Evolutionary conservation across 2,888 invertebrate genomes (phyloP), one percentile per base, ranked within the genome.

Genomic region (Epirrhoe alternata): DNA sequence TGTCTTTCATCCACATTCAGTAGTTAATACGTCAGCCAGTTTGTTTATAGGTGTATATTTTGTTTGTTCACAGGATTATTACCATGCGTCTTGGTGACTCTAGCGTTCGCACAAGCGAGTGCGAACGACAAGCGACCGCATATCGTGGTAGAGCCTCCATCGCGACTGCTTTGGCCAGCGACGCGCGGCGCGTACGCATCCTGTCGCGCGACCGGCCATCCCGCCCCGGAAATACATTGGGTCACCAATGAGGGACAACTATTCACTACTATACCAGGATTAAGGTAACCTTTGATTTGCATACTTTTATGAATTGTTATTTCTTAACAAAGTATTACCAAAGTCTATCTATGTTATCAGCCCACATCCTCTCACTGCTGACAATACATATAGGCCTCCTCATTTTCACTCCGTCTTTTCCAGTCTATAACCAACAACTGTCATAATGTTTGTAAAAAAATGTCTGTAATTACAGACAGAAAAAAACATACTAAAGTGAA

Each of bases 161-260:
- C 92, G 51, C 84, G 93, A 2, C 77, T 92, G n/a, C 78, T 92
- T 24, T 92, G 93, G 93, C 90, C 93, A 2, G 83, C 91, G 6
- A 93, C 93, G 0, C 82, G 88, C 4, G 93, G 93, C 49, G 91
- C 93, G 0, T 79, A 90, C 74, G 91, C 92, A 1, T 65, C 81
- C 0, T 93, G 93, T 71, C 86, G 90, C 0, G 93, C 92, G 0
- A 76, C 85, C 0, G 93, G 92, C 0, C 91, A 92, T 51, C 93
- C 93, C 0, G 61, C 84, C 0, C 92, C 93, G 0, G 91, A 90
- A 5, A 74, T 93, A 6, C 90, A 91, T 69, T 93, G 93, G 92
- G 88, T 93, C 70, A 93, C 92, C 0, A 82, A 86, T 66, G 92
- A 93, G 67, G 92, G 93, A 33, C 93, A 92, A 69, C 77, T 90